Evolutionary conservation across 2,113 vertebrate species (phyloP), one percentile per base, ranked within the genome.

Genomic region (Sula dactylatra): DNA sequence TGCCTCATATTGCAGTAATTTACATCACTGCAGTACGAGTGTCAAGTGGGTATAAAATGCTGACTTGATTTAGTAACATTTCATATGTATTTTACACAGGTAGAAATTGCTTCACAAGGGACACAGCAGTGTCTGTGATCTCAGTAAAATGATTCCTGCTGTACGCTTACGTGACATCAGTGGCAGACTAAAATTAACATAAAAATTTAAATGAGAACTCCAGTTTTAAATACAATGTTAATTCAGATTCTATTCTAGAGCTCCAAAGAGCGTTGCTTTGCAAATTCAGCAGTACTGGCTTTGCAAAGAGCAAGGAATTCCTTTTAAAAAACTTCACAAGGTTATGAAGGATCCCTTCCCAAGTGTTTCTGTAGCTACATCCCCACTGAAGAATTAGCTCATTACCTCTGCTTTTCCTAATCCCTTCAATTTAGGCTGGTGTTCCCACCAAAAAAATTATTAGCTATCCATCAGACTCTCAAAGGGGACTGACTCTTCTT

Each of bases 1-100:
- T 94, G 94, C 67, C 90, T 93, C 88, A 55, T 79, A 70, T 18
- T 62, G 62, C 58, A 81, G 78, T 83, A 61, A 80, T 93, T 95
- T 92, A 94, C 69, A 93, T 84, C 31, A 27, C 62, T 70, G 66
- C 82, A 86, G 49, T 72, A 88, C 19, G 62, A 65, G 42, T 59
- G 71, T 88, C 90, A 70, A 82, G 76, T 62, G 71, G 34, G 26
- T 81, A 72, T 45, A 92, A 94, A 96, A 93, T 6, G 67, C 79
- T 88, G 90, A 86, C 79, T 83, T 86, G 62, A 90, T 90, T 86
- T 84, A 78, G 86, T 91, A 73, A 54, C 67, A 45, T 69, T 91
- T 89, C 34, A 6, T 40, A 25, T 42, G 54, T n/a, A 45, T 73
- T 94, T 93, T 95, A 86, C 40, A 88, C 55, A 95, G 88, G 87